phyloP scores from a whole-genome alignment of 1,140 invertebrate genomes.

The Drosophila virilis region DNA sequence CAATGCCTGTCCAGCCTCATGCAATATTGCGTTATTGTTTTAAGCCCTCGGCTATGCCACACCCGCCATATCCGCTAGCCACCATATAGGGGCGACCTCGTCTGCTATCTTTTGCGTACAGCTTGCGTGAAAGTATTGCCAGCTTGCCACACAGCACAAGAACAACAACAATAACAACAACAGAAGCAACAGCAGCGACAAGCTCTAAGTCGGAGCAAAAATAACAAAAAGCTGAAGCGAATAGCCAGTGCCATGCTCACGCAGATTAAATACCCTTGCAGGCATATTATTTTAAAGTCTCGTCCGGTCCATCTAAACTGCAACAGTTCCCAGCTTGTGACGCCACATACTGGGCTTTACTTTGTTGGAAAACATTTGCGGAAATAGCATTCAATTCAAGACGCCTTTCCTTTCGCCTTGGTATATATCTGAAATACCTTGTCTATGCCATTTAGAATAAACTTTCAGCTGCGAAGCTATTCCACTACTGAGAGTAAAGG shows the following conservation, averaged over 20 bases:
- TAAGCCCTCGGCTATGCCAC: slow-evolving; percentile 20
- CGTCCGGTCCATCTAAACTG: not conserved
- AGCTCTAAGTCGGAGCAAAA: slow-evolving; percentile 5
- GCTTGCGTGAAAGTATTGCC: slow-evolving; percentile 59
- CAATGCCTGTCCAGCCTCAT: slow-evolving; percentile 41
- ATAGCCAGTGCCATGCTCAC: not conserved
- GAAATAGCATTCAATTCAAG: too few relatives aligned
- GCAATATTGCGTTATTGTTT: slow-evolving; percentile 62
- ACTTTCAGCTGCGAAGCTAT: too few relatives aligned
- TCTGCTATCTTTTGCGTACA: slow-evolving; percentile 61
- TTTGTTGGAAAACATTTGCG: too few relatives aligned
- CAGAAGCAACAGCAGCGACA: not conserved
- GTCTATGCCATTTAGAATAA: too few relatives aligned
- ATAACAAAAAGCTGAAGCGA: slow-evolving; percentile 7
- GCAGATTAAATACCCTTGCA: slow-evolving; percentile 10
- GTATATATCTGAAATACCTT: too few relatives aligned
- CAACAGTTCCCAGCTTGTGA: not conserved
- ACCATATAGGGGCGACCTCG: slow-evolving; percentile 11
- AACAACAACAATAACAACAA: not conserved
- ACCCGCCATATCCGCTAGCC: slow-evolving; percentile 1
- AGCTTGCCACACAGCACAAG: not conserved
- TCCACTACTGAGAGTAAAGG: too few relatives aligned
- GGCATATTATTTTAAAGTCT: slow-evolving; percentile 3
- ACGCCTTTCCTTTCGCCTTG: too few relatives aligned
- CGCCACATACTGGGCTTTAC: not conserved